A percentile compares a stretch with the other conserved stretches of the same genome.
Conservation (phyloP, 1,140 invertebrate species). For the Aricia agestis region DNA sequence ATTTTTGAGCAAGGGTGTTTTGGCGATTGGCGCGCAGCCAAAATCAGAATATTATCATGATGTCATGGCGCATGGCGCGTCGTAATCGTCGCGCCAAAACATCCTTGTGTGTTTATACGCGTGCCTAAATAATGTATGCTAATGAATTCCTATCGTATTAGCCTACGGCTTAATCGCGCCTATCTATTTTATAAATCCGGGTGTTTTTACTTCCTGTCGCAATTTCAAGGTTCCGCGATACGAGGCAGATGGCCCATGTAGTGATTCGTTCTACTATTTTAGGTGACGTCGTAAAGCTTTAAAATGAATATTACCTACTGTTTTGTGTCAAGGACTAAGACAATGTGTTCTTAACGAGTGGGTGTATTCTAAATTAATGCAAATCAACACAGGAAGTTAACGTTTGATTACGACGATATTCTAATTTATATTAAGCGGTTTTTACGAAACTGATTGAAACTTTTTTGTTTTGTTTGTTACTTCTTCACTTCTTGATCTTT, state of each 20-base stretch:
- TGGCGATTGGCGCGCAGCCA: too few species aligned
- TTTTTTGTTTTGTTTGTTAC: too few species aligned
- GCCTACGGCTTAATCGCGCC: not conserved
- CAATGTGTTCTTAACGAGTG: not conserved
- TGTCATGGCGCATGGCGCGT: too few species aligned
- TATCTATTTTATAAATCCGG: constrained; percentile 8
- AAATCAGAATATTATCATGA: too few species aligned
- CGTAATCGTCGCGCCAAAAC: too few species aligned
- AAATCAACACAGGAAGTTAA: too few species aligned
- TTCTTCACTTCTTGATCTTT: too few species aligned
- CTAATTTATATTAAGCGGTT: not conserved
- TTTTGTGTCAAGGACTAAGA: constrained; percentile 10
- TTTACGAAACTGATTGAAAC: not conserved
- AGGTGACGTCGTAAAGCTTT: not conserved
- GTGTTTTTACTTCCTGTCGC: constrained; percentile 9
- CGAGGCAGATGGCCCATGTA: constrained; percentile 7
- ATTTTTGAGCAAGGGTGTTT: too few species aligned
- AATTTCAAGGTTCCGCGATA: constrained; percentile 4
- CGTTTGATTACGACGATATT: not conserved
- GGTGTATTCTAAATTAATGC: not conserved
- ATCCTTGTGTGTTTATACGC: not conserved
- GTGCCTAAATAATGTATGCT: constrained; percentile 15
- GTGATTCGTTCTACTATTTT: constrained; percentile 4
- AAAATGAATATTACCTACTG: constrained; percentile 1
- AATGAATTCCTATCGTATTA: not conserved